Percentiles rank a stretch among this genome's conserved stretches.
These are phyloP conservation scores for Mimumesa dahlbomi DNA, from an alignment of 2,888 invertebrate species.

Conservation along the genomic window DNA sequence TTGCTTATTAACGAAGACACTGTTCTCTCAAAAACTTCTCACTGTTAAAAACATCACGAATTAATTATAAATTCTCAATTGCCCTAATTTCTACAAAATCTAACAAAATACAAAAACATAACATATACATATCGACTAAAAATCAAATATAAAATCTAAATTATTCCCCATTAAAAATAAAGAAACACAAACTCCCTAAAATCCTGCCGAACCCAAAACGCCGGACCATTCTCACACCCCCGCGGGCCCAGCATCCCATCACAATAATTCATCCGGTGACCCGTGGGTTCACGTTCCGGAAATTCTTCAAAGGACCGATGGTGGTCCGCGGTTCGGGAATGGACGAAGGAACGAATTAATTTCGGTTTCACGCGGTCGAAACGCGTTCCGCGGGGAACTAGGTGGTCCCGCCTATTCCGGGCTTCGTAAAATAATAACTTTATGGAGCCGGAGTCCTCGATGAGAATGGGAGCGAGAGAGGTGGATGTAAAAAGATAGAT, in stretches of 20 bases:
- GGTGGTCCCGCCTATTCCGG: conserved; percentile 22
- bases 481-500: not conserved
- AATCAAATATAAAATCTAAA: too few species aligned
- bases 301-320: conserved; percentile 32
- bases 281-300: conserved; percentile 12
- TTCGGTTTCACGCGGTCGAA: conserved; percentile 33
- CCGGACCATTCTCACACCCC: not conserved
- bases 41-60: too few species aligned
- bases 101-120: too few species aligned
- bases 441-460: conserved; percentile 51
- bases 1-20: too few species aligned
- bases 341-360: conserved; percentile 44
- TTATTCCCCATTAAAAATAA: too few species aligned
- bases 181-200: too few species aligned
- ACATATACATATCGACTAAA: too few species aligned
- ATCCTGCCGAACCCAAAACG: not conserved
- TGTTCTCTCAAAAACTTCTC: too few species aligned
- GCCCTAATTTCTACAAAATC: too few species aligned
- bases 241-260: not conserved
- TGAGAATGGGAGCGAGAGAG: conserved; percentile 20
- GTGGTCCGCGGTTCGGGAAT: not conserved
- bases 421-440: conserved; percentile 70
- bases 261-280: not conserved
- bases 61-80: too few species aligned
- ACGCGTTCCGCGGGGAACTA: conserved; percentile 5